Evolutionary conservation across 2,797 vertebrate genomes (phyloP).

Genomic region (Rachycentron canadum): DNA sequence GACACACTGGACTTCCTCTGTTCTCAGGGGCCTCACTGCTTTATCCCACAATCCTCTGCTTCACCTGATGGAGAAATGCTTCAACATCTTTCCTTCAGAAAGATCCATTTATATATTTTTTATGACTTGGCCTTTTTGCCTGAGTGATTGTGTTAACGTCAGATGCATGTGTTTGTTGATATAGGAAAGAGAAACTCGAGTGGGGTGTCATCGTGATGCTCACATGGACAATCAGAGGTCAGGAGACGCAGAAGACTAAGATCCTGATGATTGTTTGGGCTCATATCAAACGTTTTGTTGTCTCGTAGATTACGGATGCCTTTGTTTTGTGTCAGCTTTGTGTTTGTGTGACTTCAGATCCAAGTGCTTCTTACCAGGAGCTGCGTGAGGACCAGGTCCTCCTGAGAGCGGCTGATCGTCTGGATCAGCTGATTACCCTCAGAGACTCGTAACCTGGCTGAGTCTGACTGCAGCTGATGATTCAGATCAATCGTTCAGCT

Average conservation of each 20-base stretch:
- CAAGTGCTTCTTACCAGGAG: slow-evolving; percentile 77
- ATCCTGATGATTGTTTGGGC: slow-evolving; percentile 40
- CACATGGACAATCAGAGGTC: slow-evolving; percentile 71
- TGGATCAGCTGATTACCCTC: too few species aligned
- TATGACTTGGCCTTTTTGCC: slow-evolving; percentile 52
- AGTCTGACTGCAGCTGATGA: too few species aligned
- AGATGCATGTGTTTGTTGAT: slow-evolving; percentile 57
- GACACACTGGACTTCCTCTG: slow-evolving; percentile 40
- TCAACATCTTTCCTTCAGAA: slow-evolving; percentile 30
- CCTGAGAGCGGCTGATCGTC: slow-evolving; percentile 36
- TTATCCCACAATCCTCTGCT: slow-evolving; percentile 34
- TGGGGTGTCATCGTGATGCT: slow-evolving; percentile 43
- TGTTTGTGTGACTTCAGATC: slow-evolving; percentile 71
- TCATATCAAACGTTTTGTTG: slow-evolving; percentile 42
- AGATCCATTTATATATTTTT: slow-evolving; percentile 38
- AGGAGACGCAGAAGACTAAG: slow-evolving; percentile 37
- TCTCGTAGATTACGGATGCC: slow-evolving; percentile 55
- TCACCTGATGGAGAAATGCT: slow-evolving; percentile 46
- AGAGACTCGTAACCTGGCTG: too few species aligned
- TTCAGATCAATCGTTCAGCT: slow-evolving; percentile 63
- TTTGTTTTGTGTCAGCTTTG: slow-evolving; percentile 53
- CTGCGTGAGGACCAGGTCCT: slow-evolving; percentile 38
- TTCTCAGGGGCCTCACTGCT: slow-evolving; percentile 73
- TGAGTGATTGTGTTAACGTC: slow-evolving; percentile 61
- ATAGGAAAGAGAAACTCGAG: slow-evolving; percentile 30